Evolutionary conservation across 2,797 vertebrate genomes (phyloP).

Genomic region (Tolypeutes matacus): DNA sequence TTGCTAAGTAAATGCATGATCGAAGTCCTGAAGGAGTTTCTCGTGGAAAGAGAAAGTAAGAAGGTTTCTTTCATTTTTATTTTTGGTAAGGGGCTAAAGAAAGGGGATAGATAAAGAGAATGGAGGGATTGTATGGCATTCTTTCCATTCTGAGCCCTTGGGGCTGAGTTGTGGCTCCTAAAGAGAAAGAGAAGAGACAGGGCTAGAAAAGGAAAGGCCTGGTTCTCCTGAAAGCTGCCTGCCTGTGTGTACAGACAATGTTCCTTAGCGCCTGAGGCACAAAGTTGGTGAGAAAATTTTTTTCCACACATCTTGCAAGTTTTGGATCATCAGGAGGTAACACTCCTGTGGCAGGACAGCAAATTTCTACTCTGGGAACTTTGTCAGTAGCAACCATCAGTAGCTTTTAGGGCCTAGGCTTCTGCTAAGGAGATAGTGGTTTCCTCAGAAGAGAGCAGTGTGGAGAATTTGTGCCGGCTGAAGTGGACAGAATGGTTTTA

Average conservation of each 20-base stretch:
- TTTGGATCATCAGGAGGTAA: not conserved
- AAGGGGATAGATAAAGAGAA: not conserved
- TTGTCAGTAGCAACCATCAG: not conserved
- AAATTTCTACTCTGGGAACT: not conserved
- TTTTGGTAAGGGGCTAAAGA: not conserved
- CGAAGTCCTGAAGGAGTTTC: not conserved
- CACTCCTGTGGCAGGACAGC: not conserved
- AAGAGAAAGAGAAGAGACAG: not conserved
- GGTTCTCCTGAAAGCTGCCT: not conserved
- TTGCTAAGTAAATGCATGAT: not conserved
- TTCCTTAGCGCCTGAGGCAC: not conserved
- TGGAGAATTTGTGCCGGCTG: not conserved
- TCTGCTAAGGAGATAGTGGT: too few relatives aligned
- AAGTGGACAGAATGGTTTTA: too few relatives aligned
- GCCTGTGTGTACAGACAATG: not conserved
- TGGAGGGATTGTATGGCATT: too few relatives aligned
- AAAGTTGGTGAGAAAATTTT: not conserved
- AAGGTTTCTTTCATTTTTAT: not conserved
- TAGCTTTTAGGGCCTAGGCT: not conserved
- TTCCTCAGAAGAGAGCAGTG: fast-evolving
- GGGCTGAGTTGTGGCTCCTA: too few relatives aligned
- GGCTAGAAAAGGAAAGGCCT: not conserved
- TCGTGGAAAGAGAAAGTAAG: not conserved
- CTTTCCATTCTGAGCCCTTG: not conserved
- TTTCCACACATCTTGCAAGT: not conserved